A percentile compares a stretch with the other conserved stretches of the same genome.
phyloP scores from a whole-genome alignment of 37 sponge, comb jelly and placozoan species.

The Ephydatia muelleri region DNA sequence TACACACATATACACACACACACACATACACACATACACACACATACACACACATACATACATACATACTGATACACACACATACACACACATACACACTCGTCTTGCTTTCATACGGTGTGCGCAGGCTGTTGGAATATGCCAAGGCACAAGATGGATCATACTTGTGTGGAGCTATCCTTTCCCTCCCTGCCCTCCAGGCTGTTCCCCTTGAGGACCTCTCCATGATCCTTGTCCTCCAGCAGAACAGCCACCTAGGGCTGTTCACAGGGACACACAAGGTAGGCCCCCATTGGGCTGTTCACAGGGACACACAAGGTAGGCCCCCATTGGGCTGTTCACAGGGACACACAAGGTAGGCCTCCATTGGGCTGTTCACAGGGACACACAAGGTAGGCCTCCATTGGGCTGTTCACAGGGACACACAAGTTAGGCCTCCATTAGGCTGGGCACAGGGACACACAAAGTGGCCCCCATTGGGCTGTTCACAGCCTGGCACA shows the following conservation, averaged over 20 bases:
- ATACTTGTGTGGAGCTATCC: background rate
- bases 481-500: too few relatives aligned
- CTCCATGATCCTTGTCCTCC: conserved; percentile 41
- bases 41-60: too few relatives aligned
- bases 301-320: background rate
- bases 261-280: conserved; percentile 29
- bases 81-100: background rate
- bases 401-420: background rate
- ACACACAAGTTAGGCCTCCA: too few relatives aligned
- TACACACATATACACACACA: too few relatives aligned
- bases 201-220: conserved; percentile 19
- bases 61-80: too few relatives aligned
- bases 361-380: background rate
- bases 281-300: conserved; percentile 4
- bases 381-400: background rate
- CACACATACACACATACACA: too few relatives aligned
- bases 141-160: too few relatives aligned
- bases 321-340: background rate
- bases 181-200: conserved; percentile 8
- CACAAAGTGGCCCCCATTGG: too few relatives aligned
- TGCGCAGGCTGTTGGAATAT: background rate
- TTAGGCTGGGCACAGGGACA: too few relatives aligned
- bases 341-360: background rate
- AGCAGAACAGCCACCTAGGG: background rate
- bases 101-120: background rate